These are phyloP conservation scores for Galeruca laticollis DNA, from an alignment of 2,888 invertebrate genomes.

Conservation along the genomic window DNA sequence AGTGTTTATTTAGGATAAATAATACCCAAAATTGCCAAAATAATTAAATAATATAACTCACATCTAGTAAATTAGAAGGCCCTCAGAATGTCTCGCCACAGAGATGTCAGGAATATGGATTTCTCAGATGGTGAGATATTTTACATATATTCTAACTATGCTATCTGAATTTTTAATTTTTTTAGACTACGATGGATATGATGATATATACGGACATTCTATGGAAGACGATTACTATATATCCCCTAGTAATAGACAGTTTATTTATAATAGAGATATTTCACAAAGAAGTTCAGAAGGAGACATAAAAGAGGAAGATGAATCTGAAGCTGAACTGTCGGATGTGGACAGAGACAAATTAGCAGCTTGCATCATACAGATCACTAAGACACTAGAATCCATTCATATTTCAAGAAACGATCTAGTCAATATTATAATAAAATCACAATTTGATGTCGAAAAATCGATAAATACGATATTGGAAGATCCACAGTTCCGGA, in stretches of 20 bases:
- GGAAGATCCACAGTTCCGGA: conserved; percentile 51
- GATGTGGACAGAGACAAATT: conserved; percentile 81
- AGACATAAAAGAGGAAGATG: conserved; percentile 79
- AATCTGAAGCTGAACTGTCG: conserved; percentile 64
- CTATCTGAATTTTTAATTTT: conserved; percentile 42
- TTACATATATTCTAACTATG: conserved; percentile 11
- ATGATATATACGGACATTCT: conserved; percentile 93
- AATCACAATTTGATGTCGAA: conserved; percentile 79
- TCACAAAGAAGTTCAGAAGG: conserved; percentile 77
- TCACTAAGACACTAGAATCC: conserved; percentile 84
- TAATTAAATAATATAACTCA: not conserved
- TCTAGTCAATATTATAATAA: conserved; percentile 79
- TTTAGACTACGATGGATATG: conserved; percentile 89
- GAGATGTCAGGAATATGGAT: conserved; percentile 86
- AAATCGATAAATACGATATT: conserved; percentile 79
- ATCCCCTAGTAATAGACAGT: conserved; percentile 88
- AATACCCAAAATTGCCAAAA: not conserved
- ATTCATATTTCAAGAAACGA: conserved; percentile 76
- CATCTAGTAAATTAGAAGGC: not conserved
- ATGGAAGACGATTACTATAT: conserved; percentile 93
- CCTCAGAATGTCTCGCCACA: conserved; percentile 83
- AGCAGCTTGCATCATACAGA: conserved; percentile 85
- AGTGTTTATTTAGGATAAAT: not conserved
- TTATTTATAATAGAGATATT: conserved; percentile 83
- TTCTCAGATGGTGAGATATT: conserved; percentile 78